Conservation (phyloP, 1,140 invertebrate species). For the Harlomillsia oculata region DNA sequence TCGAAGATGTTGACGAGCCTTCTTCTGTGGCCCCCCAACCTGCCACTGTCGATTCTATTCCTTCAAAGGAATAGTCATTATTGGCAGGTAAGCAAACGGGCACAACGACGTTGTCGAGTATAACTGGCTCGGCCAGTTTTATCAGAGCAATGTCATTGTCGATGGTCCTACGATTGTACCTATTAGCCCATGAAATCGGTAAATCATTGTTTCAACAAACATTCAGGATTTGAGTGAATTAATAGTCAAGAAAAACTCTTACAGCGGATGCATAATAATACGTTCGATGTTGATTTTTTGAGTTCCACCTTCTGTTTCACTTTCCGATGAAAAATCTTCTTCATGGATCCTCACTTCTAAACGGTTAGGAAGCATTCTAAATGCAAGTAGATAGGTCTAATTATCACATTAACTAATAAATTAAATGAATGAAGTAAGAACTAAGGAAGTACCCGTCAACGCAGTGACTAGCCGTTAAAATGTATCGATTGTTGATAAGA, state of each 20-base stretch:
- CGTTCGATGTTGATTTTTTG: slow-evolving; percentile 45
- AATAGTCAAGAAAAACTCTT: no score
- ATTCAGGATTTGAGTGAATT: no score
- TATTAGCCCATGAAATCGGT: no score
- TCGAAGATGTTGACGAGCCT: slow-evolving; percentile 33
- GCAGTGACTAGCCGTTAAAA: slow-evolving; percentile 37
- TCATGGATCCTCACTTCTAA: slow-evolving; percentile 26
- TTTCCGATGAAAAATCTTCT: slow-evolving; percentile 18
- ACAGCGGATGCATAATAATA: slow-evolving; percentile 54
- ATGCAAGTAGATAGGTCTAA: neutral
- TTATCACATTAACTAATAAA: neutral
- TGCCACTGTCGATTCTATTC: slow-evolving; percentile 11
- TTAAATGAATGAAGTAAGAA: neutral
- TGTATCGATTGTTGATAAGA: slow-evolving; percentile 29
- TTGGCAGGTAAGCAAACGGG: slow-evolving; percentile 26
- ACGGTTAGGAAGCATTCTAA: slow-evolving; percentile 3
- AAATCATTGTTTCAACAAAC: no score
- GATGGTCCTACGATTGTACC: slow-evolving; percentile 21
- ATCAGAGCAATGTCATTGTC: slow-evolving; percentile 28
- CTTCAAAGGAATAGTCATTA: slow-evolving; percentile 23
- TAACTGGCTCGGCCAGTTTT: slow-evolving; percentile 18
- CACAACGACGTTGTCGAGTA: slow-evolving; percentile 11
- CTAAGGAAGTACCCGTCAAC: slow-evolving; percentile 25
- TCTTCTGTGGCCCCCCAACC: slow-evolving; percentile 58
- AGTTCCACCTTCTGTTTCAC: slow-evolving; percentile 43